phyloP scores from a whole-genome alignment of 1,140 invertebrate genomes.

The Chrysomallon squamiferum region DNA sequence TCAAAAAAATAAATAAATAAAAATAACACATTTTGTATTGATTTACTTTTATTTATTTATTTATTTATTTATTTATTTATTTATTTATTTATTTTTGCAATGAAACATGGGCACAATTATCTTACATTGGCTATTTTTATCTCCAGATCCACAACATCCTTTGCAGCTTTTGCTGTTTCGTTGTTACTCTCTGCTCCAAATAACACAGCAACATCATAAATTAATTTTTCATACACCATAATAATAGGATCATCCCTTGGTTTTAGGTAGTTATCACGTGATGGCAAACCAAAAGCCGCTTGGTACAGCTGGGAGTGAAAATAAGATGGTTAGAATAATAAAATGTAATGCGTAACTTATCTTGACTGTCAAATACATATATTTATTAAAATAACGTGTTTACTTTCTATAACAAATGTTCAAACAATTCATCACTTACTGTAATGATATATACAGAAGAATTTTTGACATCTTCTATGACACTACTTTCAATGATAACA shows the following conservation, averaged over 20 bases:
- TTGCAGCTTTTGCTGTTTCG: conserved; percentile 72
- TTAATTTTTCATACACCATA: conserved; percentile 78
- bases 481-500: conserved; percentile 74
- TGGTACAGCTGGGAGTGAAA: conserved; percentile 74
- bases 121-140: conserved; percentile 77
- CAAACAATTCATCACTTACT: conserved; percentile 62
- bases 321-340: no score
- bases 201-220: conserved; percentile 78
- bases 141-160: conserved; percentile 77
- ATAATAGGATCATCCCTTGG: conserved; percentile 67
- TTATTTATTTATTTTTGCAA: no score
- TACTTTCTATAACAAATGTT: no score
- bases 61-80: no score
- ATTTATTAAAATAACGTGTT: no score
- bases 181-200: conserved; percentile 71
- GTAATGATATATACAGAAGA: conserved; percentile 83
- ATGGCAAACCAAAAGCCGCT: conserved; percentile 78
- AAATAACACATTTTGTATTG: no score
- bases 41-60: no score
- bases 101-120: no score
- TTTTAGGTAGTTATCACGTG: conserved; percentile 79
- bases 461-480: conserved; percentile 80
- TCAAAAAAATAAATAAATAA: no score
- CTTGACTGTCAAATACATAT: no score
- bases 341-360: no score